Evolutionary conservation across 2,113 vertebrate species (phyloP).

Genomic region (Hyaena hyaena): DNA sequence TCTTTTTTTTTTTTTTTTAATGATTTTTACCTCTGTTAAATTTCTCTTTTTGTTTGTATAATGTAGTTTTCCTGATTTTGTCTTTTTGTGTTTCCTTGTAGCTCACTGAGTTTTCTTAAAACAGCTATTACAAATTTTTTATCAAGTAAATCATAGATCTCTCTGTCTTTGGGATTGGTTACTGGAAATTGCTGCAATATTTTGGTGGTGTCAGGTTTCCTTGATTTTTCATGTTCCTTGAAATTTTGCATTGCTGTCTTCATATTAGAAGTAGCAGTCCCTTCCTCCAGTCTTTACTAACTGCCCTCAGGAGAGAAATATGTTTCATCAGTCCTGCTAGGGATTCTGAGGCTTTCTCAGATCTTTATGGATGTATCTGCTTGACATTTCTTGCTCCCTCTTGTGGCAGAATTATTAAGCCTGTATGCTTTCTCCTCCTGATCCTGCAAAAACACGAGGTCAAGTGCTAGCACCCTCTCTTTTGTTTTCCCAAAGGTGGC

Average conservation of each 20-base stretch:
- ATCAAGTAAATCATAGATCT: not conserved
- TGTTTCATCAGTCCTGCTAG: not conserved
- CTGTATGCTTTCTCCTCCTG: not conserved
- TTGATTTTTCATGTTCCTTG: not conserved
- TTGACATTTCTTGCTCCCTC: not conserved
- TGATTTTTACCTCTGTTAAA: not conserved
- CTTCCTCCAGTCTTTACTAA: not conserved
- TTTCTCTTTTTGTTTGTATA: not conserved
- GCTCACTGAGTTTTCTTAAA: not conserved
- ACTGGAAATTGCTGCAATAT: not conserved
- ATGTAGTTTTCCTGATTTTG: not conserved
- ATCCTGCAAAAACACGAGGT: not conserved
- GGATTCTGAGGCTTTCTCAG: not conserved
- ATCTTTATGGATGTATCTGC: not conserved
- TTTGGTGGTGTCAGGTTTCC: not conserved
- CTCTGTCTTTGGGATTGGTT: not conserved
- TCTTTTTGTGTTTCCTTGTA: not conserved
- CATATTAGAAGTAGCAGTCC: not conserved
- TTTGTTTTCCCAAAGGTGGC: not conserved
- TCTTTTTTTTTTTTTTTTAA: not conserved
- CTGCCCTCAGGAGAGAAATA: not conserved
- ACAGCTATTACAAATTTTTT: not conserved
- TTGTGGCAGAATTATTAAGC: not conserved
- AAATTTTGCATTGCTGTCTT: not conserved
- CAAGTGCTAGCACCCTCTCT: not conserved